Evolutionary conservation across 2,888 invertebrate species (phyloP), one percentile per base, ranked within the genome.

Genomic region (Zaprionus obscuricornis): DNA sequence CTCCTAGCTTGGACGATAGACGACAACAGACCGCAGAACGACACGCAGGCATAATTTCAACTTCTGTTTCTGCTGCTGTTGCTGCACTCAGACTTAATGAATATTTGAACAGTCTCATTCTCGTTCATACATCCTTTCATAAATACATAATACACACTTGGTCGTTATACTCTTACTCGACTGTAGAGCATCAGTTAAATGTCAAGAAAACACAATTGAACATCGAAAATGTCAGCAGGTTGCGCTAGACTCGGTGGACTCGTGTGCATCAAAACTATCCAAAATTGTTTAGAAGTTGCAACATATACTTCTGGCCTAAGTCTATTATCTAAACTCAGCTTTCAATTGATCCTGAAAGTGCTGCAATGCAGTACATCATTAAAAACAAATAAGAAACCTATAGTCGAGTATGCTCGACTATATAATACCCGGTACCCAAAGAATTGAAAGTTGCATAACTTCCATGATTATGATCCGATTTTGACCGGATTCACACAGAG

Each of bases 1-100:
- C 14, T 10, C 14, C 16, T n/a, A 17, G 16, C 40, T 17, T 10
- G 40, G 13, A 6, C 22, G 4, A 17, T 8, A 56, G 14, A 34
- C 18, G 10, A 29, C 33, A 22, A 58, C 39, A 40, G 27, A 43
- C 55, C 72, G 46, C 72, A 66, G 43, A 46, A 34, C 68, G 68
- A 63, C 84, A 77, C 76, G 76, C 84, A 81, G 76, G 74, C 76
- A 77, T 77, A 84, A 77, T 84, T 77, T 75, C 63, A n/a, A n/a
- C n/a, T n/a, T n/a, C n/a, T n/a, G n/a, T n/a, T n/a, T n/a, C n/a
- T n/a, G n/a, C n/a, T n/a, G n/a, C n/a, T 70, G 78, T 42, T 66
- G 71, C 75, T 77, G 85, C 77, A 77, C 77, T 77, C 85, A 77
- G 77, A 70, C 74, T 77, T 81, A 77, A 84, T 77, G 85, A 84